Evolutionary conservation across 2,113 vertebrate genomes (phyloP).

Genomic region (Macaca mulatta): DNA sequence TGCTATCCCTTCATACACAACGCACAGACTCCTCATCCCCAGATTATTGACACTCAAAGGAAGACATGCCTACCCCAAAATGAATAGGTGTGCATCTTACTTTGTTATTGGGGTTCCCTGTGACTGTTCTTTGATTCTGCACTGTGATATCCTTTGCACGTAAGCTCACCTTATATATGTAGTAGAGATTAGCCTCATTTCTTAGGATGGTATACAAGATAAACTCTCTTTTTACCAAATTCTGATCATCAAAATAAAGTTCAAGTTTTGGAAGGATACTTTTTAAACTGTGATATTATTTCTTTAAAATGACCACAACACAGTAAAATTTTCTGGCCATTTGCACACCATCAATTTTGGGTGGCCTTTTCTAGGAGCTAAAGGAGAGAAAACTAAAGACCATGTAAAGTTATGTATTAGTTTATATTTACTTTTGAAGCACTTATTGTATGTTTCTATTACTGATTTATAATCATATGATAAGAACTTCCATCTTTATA

Average conservation of each 20-base stretch:
- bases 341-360: background rate
- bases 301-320: background rate
- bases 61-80: background rate
- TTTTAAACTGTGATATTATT: background rate
- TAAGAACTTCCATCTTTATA: background rate
- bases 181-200: background rate
- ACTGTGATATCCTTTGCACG: background rate
- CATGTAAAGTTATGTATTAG: background rate
- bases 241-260: background rate
- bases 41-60: background rate
- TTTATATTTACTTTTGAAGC: background rate
- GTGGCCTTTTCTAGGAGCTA: background rate
- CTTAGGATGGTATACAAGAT: background rate
- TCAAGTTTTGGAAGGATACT: background rate
- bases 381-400: background rate
- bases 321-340: background rate
- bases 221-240: background rate
- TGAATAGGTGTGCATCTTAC: background rate
- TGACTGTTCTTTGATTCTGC: background rate
- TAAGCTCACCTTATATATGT: background rate
- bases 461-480: background rate
- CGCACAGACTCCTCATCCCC: rapidly evolving
- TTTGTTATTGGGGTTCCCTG: background rate
- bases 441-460: background rate
- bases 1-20: background rate